phyloP scores from a whole-genome alignment of 2,888 invertebrate species.

The Tholera decimalis region DNA sequence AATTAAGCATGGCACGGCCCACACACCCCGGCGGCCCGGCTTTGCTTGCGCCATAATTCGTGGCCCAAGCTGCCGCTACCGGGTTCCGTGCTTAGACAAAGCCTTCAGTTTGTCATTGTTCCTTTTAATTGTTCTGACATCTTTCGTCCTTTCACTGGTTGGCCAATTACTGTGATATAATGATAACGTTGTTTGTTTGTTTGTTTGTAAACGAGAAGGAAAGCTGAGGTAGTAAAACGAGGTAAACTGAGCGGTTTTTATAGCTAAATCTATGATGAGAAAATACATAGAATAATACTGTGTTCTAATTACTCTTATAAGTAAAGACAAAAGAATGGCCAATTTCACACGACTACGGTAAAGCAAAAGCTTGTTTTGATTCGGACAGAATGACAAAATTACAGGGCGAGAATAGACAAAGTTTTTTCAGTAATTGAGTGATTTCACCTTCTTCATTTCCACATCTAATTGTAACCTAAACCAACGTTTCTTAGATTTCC shows the following conservation, averaged over 20 bases:
- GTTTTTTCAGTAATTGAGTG: too few relatives aligned
- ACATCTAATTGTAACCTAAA: too few relatives aligned
- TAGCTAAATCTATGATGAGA: neutral
- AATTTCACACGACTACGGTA: too few relatives aligned
- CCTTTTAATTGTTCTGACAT: constrained; percentile 72
- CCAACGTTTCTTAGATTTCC: too few relatives aligned
- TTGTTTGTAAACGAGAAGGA: constrained; percentile 5
- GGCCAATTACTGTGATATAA: constrained; percentile 48
- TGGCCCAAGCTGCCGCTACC: constrained; percentile 66
- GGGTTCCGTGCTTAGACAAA: constrained; percentile 71
- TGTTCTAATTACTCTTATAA: too few relatives aligned
- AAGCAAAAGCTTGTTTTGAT: too few relatives aligned
- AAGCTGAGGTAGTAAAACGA: neutral
- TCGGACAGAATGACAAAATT: too few relatives aligned
- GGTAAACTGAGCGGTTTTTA: too few relatives aligned
- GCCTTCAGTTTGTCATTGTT: constrained; percentile 67
- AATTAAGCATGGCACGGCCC: constrained; percentile 66
- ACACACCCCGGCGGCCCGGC: constrained; percentile 52
- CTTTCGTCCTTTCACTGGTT: constrained; percentile 69
- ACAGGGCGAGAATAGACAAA: too few relatives aligned
- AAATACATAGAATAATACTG: too few relatives aligned
- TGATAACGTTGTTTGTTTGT: constrained; percentile 35
- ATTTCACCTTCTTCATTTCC: too few relatives aligned
- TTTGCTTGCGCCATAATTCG: constrained; percentile 66
- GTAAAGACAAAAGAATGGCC: too few relatives aligned